phyloP scores from a whole-genome alignment of 2,888 invertebrate genomes.

The Apamea crenata region DNA sequence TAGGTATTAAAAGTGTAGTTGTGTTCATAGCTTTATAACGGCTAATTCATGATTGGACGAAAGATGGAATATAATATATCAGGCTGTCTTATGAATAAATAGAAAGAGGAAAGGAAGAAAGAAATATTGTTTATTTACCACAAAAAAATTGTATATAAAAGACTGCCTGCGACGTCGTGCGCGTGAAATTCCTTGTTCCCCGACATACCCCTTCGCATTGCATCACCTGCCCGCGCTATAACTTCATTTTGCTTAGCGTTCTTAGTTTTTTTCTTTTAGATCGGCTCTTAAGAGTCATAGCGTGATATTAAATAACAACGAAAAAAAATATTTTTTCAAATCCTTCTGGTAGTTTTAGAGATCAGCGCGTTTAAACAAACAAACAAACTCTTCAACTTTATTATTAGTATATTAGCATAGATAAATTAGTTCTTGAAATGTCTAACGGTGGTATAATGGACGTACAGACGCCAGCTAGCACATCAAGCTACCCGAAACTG shows the following conservation, averaged over 20 bases:
- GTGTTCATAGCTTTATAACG: neutral
- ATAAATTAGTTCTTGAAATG: neutral
- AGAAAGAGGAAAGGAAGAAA: too few species aligned
- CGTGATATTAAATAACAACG: neutral
- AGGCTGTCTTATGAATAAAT: neutral
- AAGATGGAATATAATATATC: neutral
- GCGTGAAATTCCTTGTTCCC: too few species aligned
- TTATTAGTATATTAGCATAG: too few species aligned
- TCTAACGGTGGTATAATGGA: neutral
- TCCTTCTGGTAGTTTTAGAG: neutral
- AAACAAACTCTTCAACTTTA: neutral
- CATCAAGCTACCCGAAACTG: too few species aligned
- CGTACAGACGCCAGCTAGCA: too few species aligned
- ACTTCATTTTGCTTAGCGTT: too few species aligned
- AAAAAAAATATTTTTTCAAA: neutral
- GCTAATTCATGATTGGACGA: too few species aligned
- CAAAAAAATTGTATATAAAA: neutral
- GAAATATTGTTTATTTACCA: too few species aligned
- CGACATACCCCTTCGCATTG: too few species aligned
- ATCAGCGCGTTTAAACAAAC: neutral
- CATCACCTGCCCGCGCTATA: too few species aligned
- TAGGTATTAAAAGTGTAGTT: neutral
- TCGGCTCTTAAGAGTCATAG: neutral
- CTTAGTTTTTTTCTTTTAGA: too few species aligned
- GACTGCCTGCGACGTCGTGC: neutral